Percentiles rank a stretch among this genome's conserved stretches.
These are phyloP conservation scores for Eilema depressum DNA, from an alignment of 2,888 invertebrate genomes.

Conservation along the genomic window DNA sequence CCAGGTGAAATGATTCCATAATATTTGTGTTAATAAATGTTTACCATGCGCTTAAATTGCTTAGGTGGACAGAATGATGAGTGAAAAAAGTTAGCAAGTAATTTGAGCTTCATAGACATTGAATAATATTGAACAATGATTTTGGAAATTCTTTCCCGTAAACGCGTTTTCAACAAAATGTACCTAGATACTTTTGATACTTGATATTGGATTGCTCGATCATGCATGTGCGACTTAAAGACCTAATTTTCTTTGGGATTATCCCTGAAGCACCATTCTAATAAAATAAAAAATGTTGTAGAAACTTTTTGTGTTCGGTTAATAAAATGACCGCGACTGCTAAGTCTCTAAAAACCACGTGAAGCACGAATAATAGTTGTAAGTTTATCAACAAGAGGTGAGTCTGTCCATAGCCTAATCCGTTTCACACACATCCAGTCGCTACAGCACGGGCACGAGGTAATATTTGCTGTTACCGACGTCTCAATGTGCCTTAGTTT, in stretches of 20 bases:
- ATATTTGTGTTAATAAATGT: neutral
- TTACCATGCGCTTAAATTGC: neutral
- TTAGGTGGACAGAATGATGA: neutral
- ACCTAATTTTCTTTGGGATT: neutral
- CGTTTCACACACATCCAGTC: neutral
- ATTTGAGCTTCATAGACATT: too few species aligned
- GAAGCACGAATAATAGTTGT: neutral
- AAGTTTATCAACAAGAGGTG: neutral
- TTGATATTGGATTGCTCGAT: too few species aligned
- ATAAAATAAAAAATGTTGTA: neutral
- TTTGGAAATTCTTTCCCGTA: too few species aligned
- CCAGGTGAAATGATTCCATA: neutral
- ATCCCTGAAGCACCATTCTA: neutral
- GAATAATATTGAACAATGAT: too few species aligned
- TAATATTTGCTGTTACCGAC: constrained; percentile 10
- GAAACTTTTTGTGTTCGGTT: too few species aligned
- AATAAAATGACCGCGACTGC: neutral
- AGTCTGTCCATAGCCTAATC: neutral
- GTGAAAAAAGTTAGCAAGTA: neutral
- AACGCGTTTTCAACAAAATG: too few species aligned
- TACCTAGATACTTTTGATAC: too few species aligned
- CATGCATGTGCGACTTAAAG: too few species aligned
- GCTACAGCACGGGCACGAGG: neutral
- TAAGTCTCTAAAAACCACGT: neutral
- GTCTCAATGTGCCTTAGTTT: constrained; percentile 22